These are phyloP conservation scores for Macropus fuliginosus DNA, from an alignment of 2,797 vertebrate species.

Conservation along the genomic window DNA sequence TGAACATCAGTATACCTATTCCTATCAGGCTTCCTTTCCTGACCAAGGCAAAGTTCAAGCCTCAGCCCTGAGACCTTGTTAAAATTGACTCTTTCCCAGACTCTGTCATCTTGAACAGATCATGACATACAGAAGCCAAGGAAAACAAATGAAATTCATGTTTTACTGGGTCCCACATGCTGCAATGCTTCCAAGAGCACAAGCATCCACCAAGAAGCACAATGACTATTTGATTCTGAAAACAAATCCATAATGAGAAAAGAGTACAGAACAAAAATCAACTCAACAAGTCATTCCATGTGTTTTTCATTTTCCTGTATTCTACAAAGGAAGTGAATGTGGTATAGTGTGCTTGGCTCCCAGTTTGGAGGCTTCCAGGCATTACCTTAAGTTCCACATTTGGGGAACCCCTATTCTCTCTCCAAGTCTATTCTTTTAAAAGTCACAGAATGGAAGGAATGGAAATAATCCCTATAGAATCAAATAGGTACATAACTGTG, in stretches of 20 bases:
- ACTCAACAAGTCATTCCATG: conserved; percentile 83
- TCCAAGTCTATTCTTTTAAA: background rate
- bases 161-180: conserved; percentile 86
- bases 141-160: conserved; percentile 86
- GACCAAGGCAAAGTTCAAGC: conserved; percentile 76
- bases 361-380: conserved; percentile 67
- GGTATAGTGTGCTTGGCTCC: conserved; percentile 77
- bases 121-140: conserved; percentile 88
- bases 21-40: conserved; percentile 77
- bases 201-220: conserved; percentile 83
- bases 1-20: conserved; percentile 68
- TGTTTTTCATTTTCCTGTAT: conserved; percentile 85
- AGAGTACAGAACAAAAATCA: conserved; percentile 82
- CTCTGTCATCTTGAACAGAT: conserved; percentile 86
- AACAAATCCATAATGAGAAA: conserved; percentile 83
- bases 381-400: conserved; percentile 71
- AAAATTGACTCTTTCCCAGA: conserved; percentile 84
- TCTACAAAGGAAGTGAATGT: conserved; percentile 83
- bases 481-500: background rate
- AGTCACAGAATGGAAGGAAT: conserved; percentile 30
- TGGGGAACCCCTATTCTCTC: conserved; percentile 31
- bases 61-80: conserved; percentile 77
- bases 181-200: conserved; percentile 83
- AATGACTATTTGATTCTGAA: conserved; percentile 78
- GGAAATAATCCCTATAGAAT: background rate